These are phyloP conservation scores for Ifrita kowaldi DNA, from an alignment of 2,113 vertebrate species.

Conservation along the genomic window DNA sequence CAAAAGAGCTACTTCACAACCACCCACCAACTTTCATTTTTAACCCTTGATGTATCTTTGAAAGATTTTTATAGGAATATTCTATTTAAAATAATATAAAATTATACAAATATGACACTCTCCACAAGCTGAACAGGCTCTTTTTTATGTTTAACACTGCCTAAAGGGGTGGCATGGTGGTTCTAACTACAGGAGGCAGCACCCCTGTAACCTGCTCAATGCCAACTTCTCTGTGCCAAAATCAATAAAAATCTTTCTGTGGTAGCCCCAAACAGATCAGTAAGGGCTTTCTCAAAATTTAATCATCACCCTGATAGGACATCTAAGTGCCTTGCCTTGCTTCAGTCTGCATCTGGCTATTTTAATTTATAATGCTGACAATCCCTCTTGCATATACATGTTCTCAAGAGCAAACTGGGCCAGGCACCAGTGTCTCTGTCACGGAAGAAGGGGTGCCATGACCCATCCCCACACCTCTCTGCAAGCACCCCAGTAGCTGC, in stretches of 20 bases:
- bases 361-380: neutral
- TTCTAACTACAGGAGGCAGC: rapidly evolving
- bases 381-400: rapidly evolving
- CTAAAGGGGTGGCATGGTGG: neutral
- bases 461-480: neutral
- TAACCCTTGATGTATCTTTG: neutral
- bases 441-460: neutral
- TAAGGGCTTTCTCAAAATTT: neutral
- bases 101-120: neutral
- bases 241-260: neutral
- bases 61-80: neutral
- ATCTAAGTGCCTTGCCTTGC: neutral
- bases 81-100: neutral
- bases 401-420: neutral
- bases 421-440: neutral
- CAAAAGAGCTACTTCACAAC: neutral
- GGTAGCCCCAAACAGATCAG: neutral
- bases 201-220: neutral
- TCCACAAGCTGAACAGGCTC: neutral
- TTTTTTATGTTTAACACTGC: neutral
- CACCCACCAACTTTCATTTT: neutral
- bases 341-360: neutral
- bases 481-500: neutral
- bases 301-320: neutral
- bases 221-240: neutral